Percentiles rank a stretch among this genome's conserved stretches.
Evolutionary conservation across 2,888 invertebrate genomes (phyloP).

Genomic region (Trissolcus japonicus): DNA sequence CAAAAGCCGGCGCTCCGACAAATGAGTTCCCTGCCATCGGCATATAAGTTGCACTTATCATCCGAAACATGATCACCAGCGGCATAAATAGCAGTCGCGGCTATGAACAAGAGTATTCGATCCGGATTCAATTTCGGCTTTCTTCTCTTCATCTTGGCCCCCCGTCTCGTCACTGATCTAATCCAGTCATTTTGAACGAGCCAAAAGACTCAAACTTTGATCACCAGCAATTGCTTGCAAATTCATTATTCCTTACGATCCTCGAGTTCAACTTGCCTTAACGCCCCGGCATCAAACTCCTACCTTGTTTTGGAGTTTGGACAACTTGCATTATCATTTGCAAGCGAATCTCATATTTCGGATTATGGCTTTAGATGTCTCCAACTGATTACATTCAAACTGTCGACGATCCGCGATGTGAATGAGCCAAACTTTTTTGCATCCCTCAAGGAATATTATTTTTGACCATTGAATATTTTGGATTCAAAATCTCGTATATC

Average conservation of each 20-base stretch:
- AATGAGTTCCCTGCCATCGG: constrained; percentile 65
- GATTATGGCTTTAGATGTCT: constrained; percentile 14
- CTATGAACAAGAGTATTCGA: not conserved
- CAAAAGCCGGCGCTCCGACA: constrained; percentile 67
- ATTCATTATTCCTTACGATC: no score
- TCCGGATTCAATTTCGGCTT: constrained; percentile 15
- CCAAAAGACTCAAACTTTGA: no score
- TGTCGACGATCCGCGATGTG: no score
- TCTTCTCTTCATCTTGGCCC: constrained; percentile 31
- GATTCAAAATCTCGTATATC: no score
- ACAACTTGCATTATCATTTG: constrained; percentile 27
- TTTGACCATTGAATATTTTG: not conserved
- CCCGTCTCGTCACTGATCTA: not conserved
- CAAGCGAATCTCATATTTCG: constrained; percentile 9
- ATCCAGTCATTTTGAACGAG: no score
- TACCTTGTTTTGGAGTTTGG: constrained; percentile 8
- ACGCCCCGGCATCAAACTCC: no score
- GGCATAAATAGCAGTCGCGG: no score
- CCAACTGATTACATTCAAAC: constrained; percentile 1
- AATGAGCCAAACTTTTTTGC: no score
- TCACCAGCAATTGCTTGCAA: no score
- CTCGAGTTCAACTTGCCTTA: no score
- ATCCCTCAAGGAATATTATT: no score
- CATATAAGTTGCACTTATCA: constrained; percentile 65
- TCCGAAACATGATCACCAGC: constrained; percentile 20